Percentiles rank a stretch among this genome's conserved stretches.
Evolutionary conservation across 2,888 invertebrate genomes (phyloP).

Genomic region (Microplitis manilae): DNA sequence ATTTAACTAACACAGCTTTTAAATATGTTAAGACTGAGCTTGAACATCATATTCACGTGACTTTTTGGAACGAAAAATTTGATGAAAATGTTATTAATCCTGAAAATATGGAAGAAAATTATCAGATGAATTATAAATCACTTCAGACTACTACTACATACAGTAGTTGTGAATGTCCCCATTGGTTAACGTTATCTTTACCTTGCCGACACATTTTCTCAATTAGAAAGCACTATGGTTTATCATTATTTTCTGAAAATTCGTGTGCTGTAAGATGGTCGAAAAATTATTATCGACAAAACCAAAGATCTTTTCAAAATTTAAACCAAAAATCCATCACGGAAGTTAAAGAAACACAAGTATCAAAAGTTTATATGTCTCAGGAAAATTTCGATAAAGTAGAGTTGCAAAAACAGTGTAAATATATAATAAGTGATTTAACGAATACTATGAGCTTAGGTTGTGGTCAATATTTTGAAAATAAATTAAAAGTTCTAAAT

Average conservation of each 20-base stretch:
- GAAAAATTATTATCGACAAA: conserved; percentile 38
- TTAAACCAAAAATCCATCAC: neutral
- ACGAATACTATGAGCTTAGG: conserved; percentile 10
- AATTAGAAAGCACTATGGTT: conserved; percentile 25
- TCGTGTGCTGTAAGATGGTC: conserved; percentile 38
- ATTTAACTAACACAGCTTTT: conserved; percentile 2
- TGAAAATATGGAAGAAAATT: neutral
- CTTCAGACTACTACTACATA: conserved; percentile 8
- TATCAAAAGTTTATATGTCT: neutral
- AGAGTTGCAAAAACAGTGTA: conserved; percentile 1
- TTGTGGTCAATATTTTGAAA: conserved; percentile 20
- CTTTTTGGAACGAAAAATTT: neutral
- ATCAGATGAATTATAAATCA: conserved; percentile 10
- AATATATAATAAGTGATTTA: neutral
- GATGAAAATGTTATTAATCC: neutral
- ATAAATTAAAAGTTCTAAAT: neutral
- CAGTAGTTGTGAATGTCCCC: conserved; percentile 35
- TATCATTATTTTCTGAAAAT: conserved; percentile 30
- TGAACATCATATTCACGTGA: neutral
- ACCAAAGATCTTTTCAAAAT: conserved; percentile 36
- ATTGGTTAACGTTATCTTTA: conserved; percentile 22
- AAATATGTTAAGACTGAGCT: conserved; percentile 10
- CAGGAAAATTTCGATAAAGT: neutral
- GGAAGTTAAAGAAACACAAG: neutral
- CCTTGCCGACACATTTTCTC: conserved; percentile 45